Evolutionary conservation across 2,888 invertebrate genomes (phyloP).

Genomic region (Noctua comes): DNA sequence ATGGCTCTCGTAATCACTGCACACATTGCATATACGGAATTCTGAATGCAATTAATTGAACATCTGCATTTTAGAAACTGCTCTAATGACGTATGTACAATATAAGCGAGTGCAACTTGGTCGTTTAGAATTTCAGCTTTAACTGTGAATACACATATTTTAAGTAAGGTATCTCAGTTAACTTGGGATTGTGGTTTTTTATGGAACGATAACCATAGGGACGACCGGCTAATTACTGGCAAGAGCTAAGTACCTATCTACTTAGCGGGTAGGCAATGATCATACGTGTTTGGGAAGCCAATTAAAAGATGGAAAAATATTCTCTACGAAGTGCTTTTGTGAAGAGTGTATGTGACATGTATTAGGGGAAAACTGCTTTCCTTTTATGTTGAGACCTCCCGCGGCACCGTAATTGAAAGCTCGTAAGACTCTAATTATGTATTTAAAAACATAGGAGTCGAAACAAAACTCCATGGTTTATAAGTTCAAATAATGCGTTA

Average conservation of each 20-base stretch:
- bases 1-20: constrained; percentile 17
- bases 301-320: constrained; percentile 31
- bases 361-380: constrained; percentile 20
- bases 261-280: constrained; percentile 4
- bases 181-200: not conserved
- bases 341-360: constrained; percentile 23
- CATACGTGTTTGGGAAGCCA: constrained; percentile 21
- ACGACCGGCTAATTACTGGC: not conserved
- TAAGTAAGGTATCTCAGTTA: not conserved
- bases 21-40: constrained; percentile 14
- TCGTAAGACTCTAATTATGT: not conserved
- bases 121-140: constrained; percentile 12
- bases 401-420: not conserved
- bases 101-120: constrained; percentile 8
- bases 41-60: constrained; percentile 29
- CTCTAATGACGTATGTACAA: not conserved
- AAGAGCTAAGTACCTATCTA: not conserved
- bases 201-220: not conserved
- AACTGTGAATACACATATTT: not conserved
- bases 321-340: constrained; percentile 11
- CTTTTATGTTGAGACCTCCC: not conserved
- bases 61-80: constrained; percentile 28
- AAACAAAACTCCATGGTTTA: not conserved
- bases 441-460: not conserved
- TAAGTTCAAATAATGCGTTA: not conserved